Evolutionary conservation across 2,113 vertebrate genomes (phyloP), one percentile per base, ranked within the genome.

Genomic region (Cyanoramphus novaezelandiae): DNA sequence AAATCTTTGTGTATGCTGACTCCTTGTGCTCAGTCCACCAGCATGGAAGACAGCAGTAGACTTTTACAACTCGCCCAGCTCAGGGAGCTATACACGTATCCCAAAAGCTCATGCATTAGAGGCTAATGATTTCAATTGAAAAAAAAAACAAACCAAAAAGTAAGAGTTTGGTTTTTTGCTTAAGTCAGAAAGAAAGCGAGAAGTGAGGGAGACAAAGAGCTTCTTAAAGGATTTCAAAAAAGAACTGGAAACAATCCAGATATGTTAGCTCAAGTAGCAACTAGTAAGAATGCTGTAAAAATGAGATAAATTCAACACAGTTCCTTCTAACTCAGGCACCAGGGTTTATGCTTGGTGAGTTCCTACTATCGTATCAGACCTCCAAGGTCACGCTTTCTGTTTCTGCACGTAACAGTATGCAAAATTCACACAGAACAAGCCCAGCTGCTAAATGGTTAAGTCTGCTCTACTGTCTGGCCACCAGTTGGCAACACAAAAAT

Each of bases 401-500:
- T 91, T 92, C 49, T 85, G 44, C 41, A 82, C 53, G 57, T 35
- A 88, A 69, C 23, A 37, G 31, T 43, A 86, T 53, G n/a, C 37
- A 82, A 71, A 84, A 96, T 76, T 89, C 67, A 85, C 81, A 80
- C 16, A 85, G 93, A 94, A 70, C 18, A 76, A 95, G 46, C 52
- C 75, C 88, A 88, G 96, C 44, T 81, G 46, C 90, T 89, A 97
- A 97, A 95, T 59, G 78, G 95, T 97, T 97, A 97, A 96, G 84
- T 94, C 83, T 92, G 91, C 95, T 96, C 78, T 93, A 93, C 95
- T 94, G 92, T 97, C 96, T 95, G 95, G 92, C 95, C 86, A 95
- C 96, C 96, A 96, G 95, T 96, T 97, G 96, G 96, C 96, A 97
- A 96, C 88, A 97, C 93, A 92, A 96, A 96, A 97, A 97, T 97